These are phyloP conservation scores for Dendrolimus houi DNA, from an alignment of 2,888 invertebrate genomes.

Conservation along the genomic window DNA sequence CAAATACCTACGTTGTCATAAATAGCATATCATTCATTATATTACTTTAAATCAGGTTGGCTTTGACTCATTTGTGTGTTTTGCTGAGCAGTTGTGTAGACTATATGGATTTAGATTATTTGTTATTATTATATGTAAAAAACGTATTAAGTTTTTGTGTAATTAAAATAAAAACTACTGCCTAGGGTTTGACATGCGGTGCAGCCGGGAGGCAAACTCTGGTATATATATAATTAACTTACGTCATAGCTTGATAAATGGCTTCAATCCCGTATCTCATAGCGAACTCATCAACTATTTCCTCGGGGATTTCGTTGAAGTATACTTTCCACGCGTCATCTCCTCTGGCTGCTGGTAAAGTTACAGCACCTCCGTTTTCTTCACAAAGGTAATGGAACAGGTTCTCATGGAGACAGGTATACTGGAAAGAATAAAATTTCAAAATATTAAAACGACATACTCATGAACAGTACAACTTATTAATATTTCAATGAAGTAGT, in stretches of 20 bases:
- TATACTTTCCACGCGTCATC: conserved; percentile 99
- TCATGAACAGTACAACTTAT: neutral
- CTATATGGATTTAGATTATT: too few relatives aligned
- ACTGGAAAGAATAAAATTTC: conserved; percentile 49
- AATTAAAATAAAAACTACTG: too few relatives aligned
- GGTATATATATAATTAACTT: conserved; percentile 48
- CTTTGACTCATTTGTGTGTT: too few relatives aligned
- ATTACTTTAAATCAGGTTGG: too few relatives aligned
- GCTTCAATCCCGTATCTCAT: conserved; percentile 99
- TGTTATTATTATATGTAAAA: too few relatives aligned
- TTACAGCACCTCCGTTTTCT: conserved; percentile 92
- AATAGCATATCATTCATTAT: too few relatives aligned
- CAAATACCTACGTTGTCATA: too few relatives aligned
- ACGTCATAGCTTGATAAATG: conserved; percentile 99
- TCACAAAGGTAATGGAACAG: conserved; percentile 99
- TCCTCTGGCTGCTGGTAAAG: conserved; percentile 93
- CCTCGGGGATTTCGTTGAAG: conserved; percentile 98
- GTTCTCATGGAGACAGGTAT: conserved; percentile 99
- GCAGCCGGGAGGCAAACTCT: too few relatives aligned
- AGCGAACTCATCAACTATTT: conserved; percentile 99
- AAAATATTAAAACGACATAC: too few relatives aligned
- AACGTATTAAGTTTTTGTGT: too few relatives aligned
- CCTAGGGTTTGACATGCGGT: too few relatives aligned
- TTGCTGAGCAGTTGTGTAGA: too few relatives aligned
- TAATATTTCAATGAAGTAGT: neutral